These are phyloP conservation scores for Nylanderia fulva DNA, from an alignment of 1,140 invertebrate species.

Conservation along the genomic window DNA sequence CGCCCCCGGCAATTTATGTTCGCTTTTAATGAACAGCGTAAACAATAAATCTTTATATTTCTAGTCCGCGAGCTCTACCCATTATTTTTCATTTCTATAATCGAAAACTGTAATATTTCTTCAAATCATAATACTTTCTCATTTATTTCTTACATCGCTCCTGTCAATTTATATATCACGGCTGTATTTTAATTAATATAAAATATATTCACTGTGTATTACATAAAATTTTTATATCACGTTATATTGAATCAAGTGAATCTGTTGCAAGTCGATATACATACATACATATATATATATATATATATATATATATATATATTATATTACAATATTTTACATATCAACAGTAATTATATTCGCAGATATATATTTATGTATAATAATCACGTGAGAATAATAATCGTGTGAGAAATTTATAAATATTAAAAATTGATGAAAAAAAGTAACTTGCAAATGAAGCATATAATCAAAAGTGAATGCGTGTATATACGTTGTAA, in stretches of 20 bases:
- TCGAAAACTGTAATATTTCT: too few species aligned
- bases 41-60: neutral
- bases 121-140: neutral
- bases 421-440: slow-evolving; percentile 48
- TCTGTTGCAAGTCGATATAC: too few species aligned
- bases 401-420: slow-evolving; percentile 35
- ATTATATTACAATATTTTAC: slow-evolving; percentile 25
- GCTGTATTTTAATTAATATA: neutral
- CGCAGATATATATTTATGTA: neutral
- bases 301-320: too few species aligned
- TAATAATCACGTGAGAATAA: slow-evolving; percentile 37
- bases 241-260: too few species aligned
- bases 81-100: neutral
- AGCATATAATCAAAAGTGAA: slow-evolving; percentile 28
- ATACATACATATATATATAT: too few species aligned
- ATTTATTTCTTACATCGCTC: neutral
- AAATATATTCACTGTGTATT: neutral
- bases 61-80: neutral
- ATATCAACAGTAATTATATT: slow-evolving; percentile 8
- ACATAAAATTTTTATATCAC: neutral
- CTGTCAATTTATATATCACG: neutral
- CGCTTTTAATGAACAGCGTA: neutral
- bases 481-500: slow-evolving; percentile 12
- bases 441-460: slow-evolving; percentile 52
- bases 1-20: neutral